A percentile compares a stretch with the other conserved stretches of the same genome.
Evolutionary conservation across 1,140 invertebrate species (phyloP).

Genomic region (Hyles euphorbiae): DNA sequence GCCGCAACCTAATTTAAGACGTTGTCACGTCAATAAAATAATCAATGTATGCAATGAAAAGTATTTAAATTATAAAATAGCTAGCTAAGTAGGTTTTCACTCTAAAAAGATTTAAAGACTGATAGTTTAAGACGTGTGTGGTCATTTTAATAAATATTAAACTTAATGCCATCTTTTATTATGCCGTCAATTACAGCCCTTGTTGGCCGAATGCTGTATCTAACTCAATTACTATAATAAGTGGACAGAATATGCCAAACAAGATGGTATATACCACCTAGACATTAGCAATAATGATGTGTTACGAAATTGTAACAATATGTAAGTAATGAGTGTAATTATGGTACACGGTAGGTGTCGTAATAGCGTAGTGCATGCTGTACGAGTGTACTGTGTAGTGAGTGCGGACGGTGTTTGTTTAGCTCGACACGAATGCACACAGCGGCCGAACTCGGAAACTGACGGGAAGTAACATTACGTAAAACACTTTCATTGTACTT

Average conservation of each 20-base stretch:
- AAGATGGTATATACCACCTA: too few species aligned
- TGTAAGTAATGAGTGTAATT: constrained; percentile 3
- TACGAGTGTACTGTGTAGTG: background rate
- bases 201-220: too few species aligned
- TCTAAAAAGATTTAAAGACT: constrained; percentile 39
- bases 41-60: too few species aligned
- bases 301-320: constrained; percentile 3
- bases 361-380: background rate
- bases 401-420: constrained; percentile 1
- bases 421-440: constrained; percentile 16
- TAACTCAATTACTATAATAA: too few species aligned
- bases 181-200: background rate
- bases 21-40: too few species aligned
- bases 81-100: background rate
- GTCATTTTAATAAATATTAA: constrained; percentile 36
- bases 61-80: too few species aligned
- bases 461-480: constrained; percentile 34
- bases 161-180: constrained; percentile 5
- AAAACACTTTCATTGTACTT: constrained; percentile 49
- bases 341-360: background rate
- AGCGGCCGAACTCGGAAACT: constrained; percentile 18
- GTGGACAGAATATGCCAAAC: too few species aligned
- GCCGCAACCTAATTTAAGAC: too few species aligned
- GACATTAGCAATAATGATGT: too few species aligned
- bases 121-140: constrained; percentile 46